A percentile compares a stretch with the other conserved stretches of the same genome.
These are phyloP conservation scores for Neelides sp. DNA, from an alignment of 1,140 invertebrate genomes.

Conservation along the genomic window DNA sequence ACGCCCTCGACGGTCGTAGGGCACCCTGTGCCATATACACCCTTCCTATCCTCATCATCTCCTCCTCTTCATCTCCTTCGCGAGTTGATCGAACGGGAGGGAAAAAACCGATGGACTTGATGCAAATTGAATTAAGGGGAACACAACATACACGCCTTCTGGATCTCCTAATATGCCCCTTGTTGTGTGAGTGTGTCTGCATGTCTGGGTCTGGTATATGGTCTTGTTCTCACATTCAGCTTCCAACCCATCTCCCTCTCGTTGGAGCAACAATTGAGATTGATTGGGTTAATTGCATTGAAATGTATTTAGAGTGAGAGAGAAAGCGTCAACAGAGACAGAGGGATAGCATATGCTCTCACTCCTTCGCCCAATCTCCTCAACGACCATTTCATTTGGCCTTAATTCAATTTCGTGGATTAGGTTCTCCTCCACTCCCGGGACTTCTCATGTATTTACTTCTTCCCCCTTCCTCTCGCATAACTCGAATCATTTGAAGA, in stretches of 20 bases:
- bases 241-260: no score
- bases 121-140: constrained; percentile 17
- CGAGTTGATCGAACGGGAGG: constrained; percentile 7
- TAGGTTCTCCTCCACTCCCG: constrained; percentile 2
- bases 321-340: constrained; percentile 11
- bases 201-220: no score
- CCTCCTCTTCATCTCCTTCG: no score
- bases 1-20: no score
- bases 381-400: background rate
- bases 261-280: constrained; percentile 20
- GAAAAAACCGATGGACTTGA: constrained; percentile 11
- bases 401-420: constrained; percentile 4
- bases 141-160: constrained; percentile 4
- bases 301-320: constrained; percentile 7
- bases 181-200: no score
- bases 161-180: constrained; percentile 11
- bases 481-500: no score
- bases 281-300: constrained; percentile 23
- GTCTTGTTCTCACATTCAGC: no score
- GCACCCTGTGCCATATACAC: no score
- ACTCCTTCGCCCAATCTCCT: background rate
- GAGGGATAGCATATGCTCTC: constrained; percentile 3
- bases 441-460: no score
- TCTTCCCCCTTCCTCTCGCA: no score
- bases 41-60: no score